These are phyloP conservation scores for Archips xylosteana DNA, from an alignment of 2,888 invertebrate species.

Conservation along the genomic window DNA sequence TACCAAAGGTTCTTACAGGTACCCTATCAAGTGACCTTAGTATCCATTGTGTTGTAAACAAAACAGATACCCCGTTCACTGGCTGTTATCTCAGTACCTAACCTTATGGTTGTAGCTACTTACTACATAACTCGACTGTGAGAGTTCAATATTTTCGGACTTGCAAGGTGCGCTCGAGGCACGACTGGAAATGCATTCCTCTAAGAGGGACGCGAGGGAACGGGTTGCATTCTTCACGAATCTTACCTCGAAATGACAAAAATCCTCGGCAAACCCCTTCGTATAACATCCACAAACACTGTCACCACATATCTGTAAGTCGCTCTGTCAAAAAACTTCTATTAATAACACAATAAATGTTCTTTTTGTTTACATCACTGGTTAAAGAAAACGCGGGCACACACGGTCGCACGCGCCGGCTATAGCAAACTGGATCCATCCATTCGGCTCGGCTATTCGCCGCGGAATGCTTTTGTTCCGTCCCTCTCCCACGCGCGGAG, in stretches of 20 bases:
- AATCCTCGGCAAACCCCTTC: conserved; percentile 52
- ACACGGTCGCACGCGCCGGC: conserved; percentile 71
- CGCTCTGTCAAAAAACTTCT: conserved; percentile 61
- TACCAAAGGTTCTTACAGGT: conserved; percentile 18
- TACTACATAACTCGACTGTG: conserved; percentile 30
- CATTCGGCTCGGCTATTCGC: conserved; percentile 72
- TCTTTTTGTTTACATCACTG: conserved; percentile 80
- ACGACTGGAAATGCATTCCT: conserved; percentile 75
- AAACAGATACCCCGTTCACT: conserved; percentile 16
- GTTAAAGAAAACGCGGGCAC: conserved; percentile 57
- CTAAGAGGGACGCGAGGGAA: conserved; percentile 80
- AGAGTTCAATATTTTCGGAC: conserved; percentile 62
- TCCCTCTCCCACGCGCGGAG: conserved; percentile 60
- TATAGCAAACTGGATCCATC: conserved; percentile 80
- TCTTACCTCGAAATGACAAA: conserved; percentile 71
- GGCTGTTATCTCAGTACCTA: conserved; percentile 19
- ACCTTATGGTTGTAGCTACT: neutral
- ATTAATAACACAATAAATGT: conserved; percentile 59
- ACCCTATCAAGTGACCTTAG: conserved; percentile 31
- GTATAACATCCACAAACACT: conserved; percentile 47
- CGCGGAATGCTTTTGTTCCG: conserved; percentile 75
- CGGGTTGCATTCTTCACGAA: conserved; percentile 78
- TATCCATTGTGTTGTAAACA: conserved; percentile 30
- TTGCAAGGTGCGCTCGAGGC: conserved; percentile 79
- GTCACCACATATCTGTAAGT: conserved; percentile 65